A percentile compares a stretch with the other conserved stretches of the same genome.
phyloP scores from a whole-genome alignment of 2,888 invertebrate species.

The Poecilobothrus nobilitatus region DNA sequence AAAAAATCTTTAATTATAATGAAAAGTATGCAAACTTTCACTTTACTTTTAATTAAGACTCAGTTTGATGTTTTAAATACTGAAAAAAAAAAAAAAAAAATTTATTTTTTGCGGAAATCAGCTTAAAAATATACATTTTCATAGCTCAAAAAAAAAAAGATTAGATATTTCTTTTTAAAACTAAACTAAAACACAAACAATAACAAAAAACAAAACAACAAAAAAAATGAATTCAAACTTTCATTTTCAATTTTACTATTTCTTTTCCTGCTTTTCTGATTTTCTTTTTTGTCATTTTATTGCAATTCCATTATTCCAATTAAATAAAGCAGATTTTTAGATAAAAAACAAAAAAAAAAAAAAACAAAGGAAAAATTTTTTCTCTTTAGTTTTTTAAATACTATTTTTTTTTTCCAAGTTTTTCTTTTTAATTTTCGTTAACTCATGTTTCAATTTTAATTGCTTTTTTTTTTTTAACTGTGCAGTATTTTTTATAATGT shows the following conservation, averaged over 20 bases:
- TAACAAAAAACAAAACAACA: background rate
- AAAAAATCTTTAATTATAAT: too few relatives aligned
- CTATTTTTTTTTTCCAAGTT: background rate
- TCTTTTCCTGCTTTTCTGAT: background rate
- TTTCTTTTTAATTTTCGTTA: background rate
- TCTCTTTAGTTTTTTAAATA: too few relatives aligned
- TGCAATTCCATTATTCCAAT: conserved; percentile 1
- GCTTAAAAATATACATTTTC: too few relatives aligned
- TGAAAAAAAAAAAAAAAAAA: too few relatives aligned
- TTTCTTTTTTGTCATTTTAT: background rate
- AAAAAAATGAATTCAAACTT: background rate
- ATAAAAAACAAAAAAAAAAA: background rate
- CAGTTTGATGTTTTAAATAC: too few relatives aligned
- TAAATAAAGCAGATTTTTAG: conserved; percentile 1
- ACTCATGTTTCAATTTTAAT: background rate
- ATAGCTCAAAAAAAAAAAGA: too few relatives aligned
- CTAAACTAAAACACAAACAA: background rate
- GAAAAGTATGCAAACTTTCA: too few relatives aligned
- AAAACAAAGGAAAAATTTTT: background rate
- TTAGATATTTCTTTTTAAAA: too few relatives aligned
- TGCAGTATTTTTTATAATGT: background rate
- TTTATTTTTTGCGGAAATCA: too few relatives aligned
- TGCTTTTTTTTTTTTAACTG: background rate
- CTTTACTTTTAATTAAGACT: too few relatives aligned
- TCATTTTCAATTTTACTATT: background rate